phyloP scores from a whole-genome alignment of 2,888 invertebrate species.

The Nesidiocoris tenuis region DNA sequence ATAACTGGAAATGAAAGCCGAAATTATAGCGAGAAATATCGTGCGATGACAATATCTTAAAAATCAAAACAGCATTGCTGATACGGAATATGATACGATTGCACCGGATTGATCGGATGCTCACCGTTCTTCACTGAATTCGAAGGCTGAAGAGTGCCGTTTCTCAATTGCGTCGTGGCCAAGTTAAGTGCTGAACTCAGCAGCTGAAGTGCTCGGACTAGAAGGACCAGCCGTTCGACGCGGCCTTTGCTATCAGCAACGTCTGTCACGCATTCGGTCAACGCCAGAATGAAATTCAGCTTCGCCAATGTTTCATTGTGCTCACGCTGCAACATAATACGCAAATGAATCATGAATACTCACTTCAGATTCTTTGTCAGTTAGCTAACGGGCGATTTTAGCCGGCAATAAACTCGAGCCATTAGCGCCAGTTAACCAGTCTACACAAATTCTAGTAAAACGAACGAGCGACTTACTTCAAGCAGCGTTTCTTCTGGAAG shows the following conservation, averaged over 20 bases:
- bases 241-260: conserved; percentile 66
- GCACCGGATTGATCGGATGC: too few relatives aligned
- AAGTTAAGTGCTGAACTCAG: conserved; percentile 90
- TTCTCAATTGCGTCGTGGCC: conserved; percentile 81
- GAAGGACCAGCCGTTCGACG: conserved; percentile 77
- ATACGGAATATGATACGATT: too few relatives aligned
- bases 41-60: too few relatives aligned
- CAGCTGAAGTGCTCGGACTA: conserved; percentile 88
- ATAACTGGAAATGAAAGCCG: conserved; percentile 63
- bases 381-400: too few relatives aligned
- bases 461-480: conserved; percentile 71
- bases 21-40: conserved; percentile 1
- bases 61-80: too few relatives aligned
- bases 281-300: conserved; percentile 91
- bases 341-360: too few relatives aligned
- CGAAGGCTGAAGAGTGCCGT: conserved; percentile 84
- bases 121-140: conserved; percentile 72
- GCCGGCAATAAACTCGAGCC: too few relatives aligned
- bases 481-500: conserved; percentile 93
- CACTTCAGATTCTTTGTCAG: too few relatives aligned
- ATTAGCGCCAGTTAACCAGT: too few relatives aligned
- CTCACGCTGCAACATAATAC: conserved; percentile 73
- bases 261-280: conserved; percentile 93
- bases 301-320: conserved; percentile 97
- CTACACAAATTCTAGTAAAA: too few relatives aligned